phyloP scores from a whole-genome alignment of 2,113 vertebrate genomes.

The Equus quagga region DNA sequence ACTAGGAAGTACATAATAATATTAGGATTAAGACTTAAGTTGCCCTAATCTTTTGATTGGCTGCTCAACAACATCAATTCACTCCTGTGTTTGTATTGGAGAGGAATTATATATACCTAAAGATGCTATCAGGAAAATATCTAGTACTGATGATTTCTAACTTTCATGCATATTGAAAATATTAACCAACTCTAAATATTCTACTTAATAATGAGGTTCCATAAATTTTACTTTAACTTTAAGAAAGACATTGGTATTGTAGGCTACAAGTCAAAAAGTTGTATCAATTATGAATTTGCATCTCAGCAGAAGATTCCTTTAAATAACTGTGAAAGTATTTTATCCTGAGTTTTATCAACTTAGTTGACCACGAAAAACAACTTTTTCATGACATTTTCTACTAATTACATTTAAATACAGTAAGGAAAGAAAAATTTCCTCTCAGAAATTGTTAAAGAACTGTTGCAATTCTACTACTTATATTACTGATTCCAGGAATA shows the following conservation, averaged over 20 bases:
- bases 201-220: background rate
- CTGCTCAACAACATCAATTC: background rate
- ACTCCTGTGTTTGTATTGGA: background rate
- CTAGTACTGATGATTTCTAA: background rate
- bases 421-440: slow-evolving; percentile 1
- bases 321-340: background rate
- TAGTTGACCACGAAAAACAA: background rate
- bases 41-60: background rate
- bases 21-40: background rate
- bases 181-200: background rate
- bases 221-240: slow-evolving; percentile 12
- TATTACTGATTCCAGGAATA: background rate
- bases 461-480: background rate
- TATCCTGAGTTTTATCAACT: background rate
- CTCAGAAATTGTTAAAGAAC: slow-evolving; percentile 24
- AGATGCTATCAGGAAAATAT: background rate
- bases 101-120: background rate
- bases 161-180: slow-evolving; percentile 25
- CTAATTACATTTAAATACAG: slow-evolving; percentile 25
- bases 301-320: background rate
- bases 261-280: slow-evolving; percentile 17
- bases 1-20: background rate
- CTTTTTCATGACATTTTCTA: background rate
- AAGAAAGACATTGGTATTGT: background rate
- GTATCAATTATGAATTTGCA: background rate